phyloP scores from a whole-genome alignment of 2,113 vertebrate species.

The Mesembrinibis cayennensis region DNA sequence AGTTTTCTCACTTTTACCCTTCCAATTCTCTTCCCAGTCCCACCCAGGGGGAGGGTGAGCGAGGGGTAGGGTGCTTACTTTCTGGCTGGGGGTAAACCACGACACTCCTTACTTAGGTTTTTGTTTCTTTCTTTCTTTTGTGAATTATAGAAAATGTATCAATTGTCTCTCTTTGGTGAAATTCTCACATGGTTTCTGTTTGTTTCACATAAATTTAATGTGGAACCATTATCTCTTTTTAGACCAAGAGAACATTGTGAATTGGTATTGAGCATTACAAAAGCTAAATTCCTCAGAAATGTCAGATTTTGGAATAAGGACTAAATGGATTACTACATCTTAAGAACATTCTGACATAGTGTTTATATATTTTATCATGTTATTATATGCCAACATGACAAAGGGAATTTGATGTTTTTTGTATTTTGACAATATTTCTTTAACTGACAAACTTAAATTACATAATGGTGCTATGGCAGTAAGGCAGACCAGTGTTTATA shows the following conservation, averaged over 20 bases:
- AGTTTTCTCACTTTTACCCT: too few species aligned
- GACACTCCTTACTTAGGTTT: background rate
- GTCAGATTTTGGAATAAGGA: background rate
- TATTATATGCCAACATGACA: background rate
- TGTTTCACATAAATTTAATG: background rate
- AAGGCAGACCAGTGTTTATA: background rate
- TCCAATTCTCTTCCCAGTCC: too few species aligned
- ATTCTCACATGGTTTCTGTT: background rate
- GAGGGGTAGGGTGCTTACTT: too few species aligned
- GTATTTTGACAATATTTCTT: background rate
- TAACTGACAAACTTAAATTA: background rate
- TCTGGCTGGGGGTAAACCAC: too few species aligned
- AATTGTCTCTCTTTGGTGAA: background rate
- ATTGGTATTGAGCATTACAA: background rate
- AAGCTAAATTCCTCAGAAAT: background rate
- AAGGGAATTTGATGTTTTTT: background rate
- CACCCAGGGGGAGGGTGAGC: too few species aligned
- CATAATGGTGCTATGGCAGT: background rate
- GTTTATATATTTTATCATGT: background rate
- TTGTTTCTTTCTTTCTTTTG: background rate
- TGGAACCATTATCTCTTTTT: background rate
- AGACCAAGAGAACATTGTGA: background rate
- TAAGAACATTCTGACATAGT: background rate
- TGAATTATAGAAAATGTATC: background rate
- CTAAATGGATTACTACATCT: background rate